Evolutionary conservation across 1,140 invertebrate species (phyloP), one percentile per base, ranked within the genome.

Genomic region (Philotrypesis tridentata): DNA sequence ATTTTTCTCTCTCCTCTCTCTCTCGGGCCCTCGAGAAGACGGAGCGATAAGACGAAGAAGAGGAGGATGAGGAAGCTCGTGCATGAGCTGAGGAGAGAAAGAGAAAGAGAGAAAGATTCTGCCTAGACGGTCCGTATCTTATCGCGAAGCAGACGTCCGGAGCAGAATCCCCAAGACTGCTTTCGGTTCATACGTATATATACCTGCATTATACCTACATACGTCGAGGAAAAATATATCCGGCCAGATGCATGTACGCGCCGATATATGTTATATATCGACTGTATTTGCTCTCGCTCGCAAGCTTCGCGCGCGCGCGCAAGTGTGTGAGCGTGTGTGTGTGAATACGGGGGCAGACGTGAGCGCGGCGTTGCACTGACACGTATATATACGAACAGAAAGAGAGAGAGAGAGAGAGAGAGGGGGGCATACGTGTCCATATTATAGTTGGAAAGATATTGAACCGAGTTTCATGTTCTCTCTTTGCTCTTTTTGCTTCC

Each of bases 371-470:
- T 17, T 55, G 21, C 31, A 67, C 76, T 31, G 29, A 63, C 37
- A 65, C 25, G 25, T 48, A 80, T 25, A 29, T n/a, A 31, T 4
- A n/a, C 9, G n/a, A n/a, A n/a, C n/a, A n/a, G n/a, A n/a, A n/a
- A n/a, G n/a, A n/a, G n/a, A n/a, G n/a, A n/a, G n/a, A n/a, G n/a
- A n/a, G 2, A 5, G 33, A 21, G 37, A 31, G 33, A 68, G 37
- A 55, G 21, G 25, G n/a, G 37, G 37, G 27, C 40, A 75, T 85
- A 85, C 86, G 85, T 86, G 86, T 89, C 87, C 87, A 89, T 88
- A 90, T 90, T 90, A 90, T 88, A 89, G 87, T 83, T 74, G 83
- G 86, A 85, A 79, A 89, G 89, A 90, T 89, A 89, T 89, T 87
- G 84, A 86, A 79, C 76, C 61, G 55, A 75, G 70, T 84, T 78